A percentile compares a stretch with the other conserved stretches of the same genome.
phyloP scores from a whole-genome alignment of 2,113 vertebrate species.

The Nothoprocta pentlandii region DNA sequence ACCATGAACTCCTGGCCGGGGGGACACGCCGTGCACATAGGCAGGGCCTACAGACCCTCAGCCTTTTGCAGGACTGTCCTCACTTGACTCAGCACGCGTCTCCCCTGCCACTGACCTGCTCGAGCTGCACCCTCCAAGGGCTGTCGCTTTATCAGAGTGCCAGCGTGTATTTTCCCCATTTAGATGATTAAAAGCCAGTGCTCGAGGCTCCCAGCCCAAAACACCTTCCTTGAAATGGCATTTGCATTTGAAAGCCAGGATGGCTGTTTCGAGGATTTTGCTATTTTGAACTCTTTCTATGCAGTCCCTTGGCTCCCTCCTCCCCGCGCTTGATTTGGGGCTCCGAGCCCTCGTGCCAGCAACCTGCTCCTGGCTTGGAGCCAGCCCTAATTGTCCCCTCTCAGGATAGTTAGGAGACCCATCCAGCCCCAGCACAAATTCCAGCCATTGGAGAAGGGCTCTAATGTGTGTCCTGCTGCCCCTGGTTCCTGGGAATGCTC shows the following conservation, averaged over 20 bases:
- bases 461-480: slow-evolving; percentile 56
- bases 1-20: neutral
- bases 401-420: neutral
- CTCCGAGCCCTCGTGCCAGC: slow-evolving; percentile 8
- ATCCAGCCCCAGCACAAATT: neutral
- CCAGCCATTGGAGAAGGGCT: neutral
- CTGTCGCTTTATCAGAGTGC: neutral
- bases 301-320: neutral
- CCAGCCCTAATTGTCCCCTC: slow-evolving; percentile 28
- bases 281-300: neutral
- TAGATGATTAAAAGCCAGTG: neutral
- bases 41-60: rapidly evolving
- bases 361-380: slow-evolving; percentile 2
- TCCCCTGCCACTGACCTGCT: neutral
- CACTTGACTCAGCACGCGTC: neutral
- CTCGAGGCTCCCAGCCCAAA: slow-evolving; percentile 2
- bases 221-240: neutral
- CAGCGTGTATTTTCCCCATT: neutral
- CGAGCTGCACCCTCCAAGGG: neutral
- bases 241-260: slow-evolving; percentile 60
- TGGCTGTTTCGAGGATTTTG: slow-evolving; percentile 6
- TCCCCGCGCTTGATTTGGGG: neutral
- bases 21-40: neutral
- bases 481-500: slow-evolving; percentile 48
- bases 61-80: neutral